A percentile compares a stretch with the other conserved stretches of the same genome.
These are phyloP conservation scores for Pecten maximus DNA, from an alignment of 2,888 invertebrate species.

Conservation along the genomic window DNA sequence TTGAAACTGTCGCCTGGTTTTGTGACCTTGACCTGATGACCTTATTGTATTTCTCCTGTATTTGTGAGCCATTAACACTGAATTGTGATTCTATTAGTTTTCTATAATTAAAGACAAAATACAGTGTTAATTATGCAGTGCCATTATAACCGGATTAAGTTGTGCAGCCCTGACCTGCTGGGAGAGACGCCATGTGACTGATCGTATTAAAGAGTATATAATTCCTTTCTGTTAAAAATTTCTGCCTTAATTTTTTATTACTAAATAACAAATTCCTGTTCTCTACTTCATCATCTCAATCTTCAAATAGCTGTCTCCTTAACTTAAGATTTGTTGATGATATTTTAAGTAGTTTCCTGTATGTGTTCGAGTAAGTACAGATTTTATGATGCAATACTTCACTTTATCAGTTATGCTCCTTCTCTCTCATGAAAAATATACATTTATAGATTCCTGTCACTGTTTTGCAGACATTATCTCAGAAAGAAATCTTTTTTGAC, in stretches of 20 bases:
- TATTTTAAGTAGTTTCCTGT: neutral
- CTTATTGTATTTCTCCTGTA: neutral
- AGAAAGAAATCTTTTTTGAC: neutral
- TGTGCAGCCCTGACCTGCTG: neutral
- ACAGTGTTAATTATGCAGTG: neutral
- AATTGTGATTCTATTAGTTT: slow-evolving; percentile 5
- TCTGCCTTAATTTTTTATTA: neutral
- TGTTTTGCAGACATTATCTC: neutral
- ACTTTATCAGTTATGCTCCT: neutral
- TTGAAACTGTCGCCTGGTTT: neutral
- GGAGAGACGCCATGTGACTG: neutral
- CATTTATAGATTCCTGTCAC: neutral
- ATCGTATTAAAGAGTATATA: neutral
- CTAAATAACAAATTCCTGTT: neutral
- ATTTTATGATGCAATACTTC: neutral
- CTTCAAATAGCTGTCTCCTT: neutral
- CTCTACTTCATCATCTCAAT: neutral
- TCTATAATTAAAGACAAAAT: neutral
- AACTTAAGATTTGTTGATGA: neutral
- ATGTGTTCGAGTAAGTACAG: neutral
- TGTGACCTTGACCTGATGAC: slow-evolving; percentile 17
- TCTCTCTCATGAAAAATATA: neutral
- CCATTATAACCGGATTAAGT: neutral
- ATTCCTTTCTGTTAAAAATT: neutral
- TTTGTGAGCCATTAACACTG: neutral